Evolutionary conservation across 2,888 invertebrate species (phyloP), one percentile per base, ranked within the genome.

Genomic region (Cetonia aurata): DNA sequence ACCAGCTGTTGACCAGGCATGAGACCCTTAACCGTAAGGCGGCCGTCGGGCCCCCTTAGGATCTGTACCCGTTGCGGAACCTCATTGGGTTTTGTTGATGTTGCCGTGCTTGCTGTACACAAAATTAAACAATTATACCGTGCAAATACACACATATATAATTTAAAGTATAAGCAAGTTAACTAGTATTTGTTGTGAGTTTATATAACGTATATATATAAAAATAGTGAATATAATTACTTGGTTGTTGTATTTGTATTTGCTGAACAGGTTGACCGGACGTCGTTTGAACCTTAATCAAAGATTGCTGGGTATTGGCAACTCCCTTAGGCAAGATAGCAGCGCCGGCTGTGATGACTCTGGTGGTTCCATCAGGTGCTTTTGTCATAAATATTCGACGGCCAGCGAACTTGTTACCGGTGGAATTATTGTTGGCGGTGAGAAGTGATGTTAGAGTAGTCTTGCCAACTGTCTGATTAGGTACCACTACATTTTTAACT

Each of bases 1-100:
- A 97, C 92, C 69, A 98, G 86, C 81, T 97, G 96, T 81, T 98
- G 98, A 67, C 96, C 97, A 55, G 96, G 94, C 83, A 95, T 89
- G 8, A 98, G 87, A 0, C 98, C 98, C 72, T 95, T 91, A 1
- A 98, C 96, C 78, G 96, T 95, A 13, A 97, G 87, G 85, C 96
- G 96, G 25, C 97, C 97, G 83, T 96, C 96, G 0, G 95, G 93
- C 0, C 94, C 91, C 75, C 95, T 92, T 79, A 96, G 91, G 75
- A 98, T 95, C 87, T 97, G 96, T 12, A 98, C 94, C 81, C 93
- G 93, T 82, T 95, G 95, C 12, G 87, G 87, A 25, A 85, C 79
- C 31, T 86, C 84, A 3, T 81, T 77, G 10, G 75, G 59, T 72
- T 76, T 77, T 59, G 71, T 60, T 53, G 72, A 33, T 69, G 72